phyloP scores from a whole-genome alignment of 2,888 invertebrate species.

The Lumbricus terrestris region DNA sequence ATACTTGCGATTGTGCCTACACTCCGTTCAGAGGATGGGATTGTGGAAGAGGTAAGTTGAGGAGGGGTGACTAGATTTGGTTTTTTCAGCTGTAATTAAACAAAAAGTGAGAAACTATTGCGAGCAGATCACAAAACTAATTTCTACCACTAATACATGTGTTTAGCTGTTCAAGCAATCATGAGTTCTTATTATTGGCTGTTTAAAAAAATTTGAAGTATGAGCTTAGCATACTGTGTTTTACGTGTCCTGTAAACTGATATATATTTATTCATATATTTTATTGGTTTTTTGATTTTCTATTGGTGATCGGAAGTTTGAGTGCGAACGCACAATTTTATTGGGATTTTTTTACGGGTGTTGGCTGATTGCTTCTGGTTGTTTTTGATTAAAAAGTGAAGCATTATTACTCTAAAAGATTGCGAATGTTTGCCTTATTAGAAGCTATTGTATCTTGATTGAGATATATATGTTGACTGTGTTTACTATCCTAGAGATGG shows the following conservation, averaged over 20 bases:
- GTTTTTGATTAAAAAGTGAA: too few species aligned
- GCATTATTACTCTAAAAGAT: too few species aligned
- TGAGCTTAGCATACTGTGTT: neutral
- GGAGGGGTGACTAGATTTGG: neutral
- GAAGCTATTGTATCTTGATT: neutral
- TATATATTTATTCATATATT: too few species aligned
- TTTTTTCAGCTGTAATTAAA: neutral
- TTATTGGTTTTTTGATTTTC: too few species aligned
- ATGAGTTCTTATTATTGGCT: neutral
- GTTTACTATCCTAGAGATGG: constrained; percentile 74
- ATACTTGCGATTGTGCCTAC: constrained; percentile 93
- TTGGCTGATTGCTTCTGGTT: too few species aligned
- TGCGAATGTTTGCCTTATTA: too few species aligned
- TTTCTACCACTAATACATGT: too few species aligned
- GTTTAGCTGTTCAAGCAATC: neutral
- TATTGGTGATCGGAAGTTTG: too few species aligned
- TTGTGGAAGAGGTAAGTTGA: constrained; percentile 65
- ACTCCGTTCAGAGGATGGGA: constrained; percentile 97
- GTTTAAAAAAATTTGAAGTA: neutral
- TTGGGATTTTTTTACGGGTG: too few species aligned
- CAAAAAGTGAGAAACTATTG: neutral
- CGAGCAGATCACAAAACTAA: too few species aligned
- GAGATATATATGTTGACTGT: neutral
- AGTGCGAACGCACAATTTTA: too few species aligned
- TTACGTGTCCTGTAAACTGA: too few species aligned